These are phyloP conservation scores for Parapristionchus giblindavisi DNA, from an alignment of 2,888 invertebrate genomes.

Conservation along the genomic window DNA sequence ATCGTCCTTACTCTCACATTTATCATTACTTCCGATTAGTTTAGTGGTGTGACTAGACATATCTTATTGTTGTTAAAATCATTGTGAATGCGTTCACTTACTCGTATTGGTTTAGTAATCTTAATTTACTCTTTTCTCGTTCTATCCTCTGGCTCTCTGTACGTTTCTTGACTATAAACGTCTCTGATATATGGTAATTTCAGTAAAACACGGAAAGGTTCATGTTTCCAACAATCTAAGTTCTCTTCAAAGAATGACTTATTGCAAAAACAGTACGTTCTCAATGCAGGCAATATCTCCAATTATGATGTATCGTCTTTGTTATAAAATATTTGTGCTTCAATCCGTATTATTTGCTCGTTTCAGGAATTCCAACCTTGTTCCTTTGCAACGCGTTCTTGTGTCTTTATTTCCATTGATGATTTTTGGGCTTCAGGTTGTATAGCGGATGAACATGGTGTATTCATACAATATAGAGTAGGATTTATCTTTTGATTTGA, in stretches of 20 bases:
- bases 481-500: background rate
- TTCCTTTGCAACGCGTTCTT: slow-evolving; percentile 9
- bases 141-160: background rate
- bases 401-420: background rate
- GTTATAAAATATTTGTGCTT: background rate
- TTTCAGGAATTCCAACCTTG: slow-evolving; percentile 16
- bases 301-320: background rate
- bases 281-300: background rate
- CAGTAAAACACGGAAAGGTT: background rate
- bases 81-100: slow-evolving; percentile 30
- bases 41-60: too few species aligned
- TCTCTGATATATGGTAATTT: background rate
- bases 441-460: slow-evolving; percentile 4
- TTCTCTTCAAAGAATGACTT: background rate
- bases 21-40: too few species aligned
- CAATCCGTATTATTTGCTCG: background rate
- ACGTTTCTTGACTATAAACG: background rate
- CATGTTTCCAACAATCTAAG: background rate
- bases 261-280: too few species aligned
- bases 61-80: background rate
- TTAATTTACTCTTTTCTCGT: slow-evolving; percentile 21
- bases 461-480: background rate
- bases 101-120: slow-evolving; percentile 15
- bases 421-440: slow-evolving; percentile 2
- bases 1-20: too few species aligned